phyloP scores from a whole-genome alignment of 2,797 vertebrate genomes.

The Hozukius guyotensis region DNA sequence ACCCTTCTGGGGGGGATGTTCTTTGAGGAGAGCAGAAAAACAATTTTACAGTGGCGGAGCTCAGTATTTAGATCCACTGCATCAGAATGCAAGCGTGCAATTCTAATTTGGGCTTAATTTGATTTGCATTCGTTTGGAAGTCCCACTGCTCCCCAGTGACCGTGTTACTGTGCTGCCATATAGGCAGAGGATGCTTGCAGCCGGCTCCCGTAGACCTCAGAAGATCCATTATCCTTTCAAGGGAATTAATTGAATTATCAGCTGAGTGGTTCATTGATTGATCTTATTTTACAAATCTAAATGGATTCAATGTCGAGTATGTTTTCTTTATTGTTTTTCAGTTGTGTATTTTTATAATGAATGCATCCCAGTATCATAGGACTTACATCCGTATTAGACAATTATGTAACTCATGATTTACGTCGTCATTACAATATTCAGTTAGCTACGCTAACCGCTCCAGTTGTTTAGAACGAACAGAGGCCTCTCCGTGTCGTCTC shows the following conservation, averaged over 20 bases:
- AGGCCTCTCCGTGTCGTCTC: no score
- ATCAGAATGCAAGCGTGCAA: constrained; percentile 56
- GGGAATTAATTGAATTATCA: background rate
- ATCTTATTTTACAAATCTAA: background rate
- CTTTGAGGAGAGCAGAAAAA: constrained; percentile 33
- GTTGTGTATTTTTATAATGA: background rate
- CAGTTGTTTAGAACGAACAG: no score
- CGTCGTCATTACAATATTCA: background rate
- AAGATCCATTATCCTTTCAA: background rate
- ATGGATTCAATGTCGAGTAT: background rate
- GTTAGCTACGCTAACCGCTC: no score
- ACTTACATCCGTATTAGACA: background rate
- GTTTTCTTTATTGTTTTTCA: background rate
- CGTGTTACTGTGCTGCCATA: constrained; percentile 25
- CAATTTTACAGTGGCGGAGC: constrained; percentile 57
- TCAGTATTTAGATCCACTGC: constrained; percentile 53
- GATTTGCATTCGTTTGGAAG: constrained; percentile 68
- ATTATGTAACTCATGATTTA: background rate
- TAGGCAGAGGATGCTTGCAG: constrained; percentile 13
- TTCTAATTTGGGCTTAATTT: constrained; percentile 71
- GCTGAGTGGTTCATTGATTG: background rate
- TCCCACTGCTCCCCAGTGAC: constrained; percentile 41
- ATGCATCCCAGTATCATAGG: background rate
- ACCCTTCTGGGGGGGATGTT: constrained; percentile 27
- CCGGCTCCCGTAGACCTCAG: background rate